Conservation (phyloP, 2,797 vertebrate species). For the Hydrophis major region DNA sequence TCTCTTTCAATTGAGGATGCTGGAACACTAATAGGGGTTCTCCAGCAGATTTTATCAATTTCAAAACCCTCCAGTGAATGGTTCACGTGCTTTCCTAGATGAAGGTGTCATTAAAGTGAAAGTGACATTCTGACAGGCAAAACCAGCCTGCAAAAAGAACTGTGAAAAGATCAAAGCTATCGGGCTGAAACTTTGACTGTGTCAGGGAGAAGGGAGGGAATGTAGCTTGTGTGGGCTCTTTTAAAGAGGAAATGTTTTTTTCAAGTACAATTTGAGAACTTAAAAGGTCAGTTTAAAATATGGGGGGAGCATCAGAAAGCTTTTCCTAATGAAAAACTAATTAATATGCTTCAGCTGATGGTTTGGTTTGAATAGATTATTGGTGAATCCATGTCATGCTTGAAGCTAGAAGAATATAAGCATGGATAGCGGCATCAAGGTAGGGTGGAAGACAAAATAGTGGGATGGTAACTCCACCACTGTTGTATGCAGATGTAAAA, state of each 20-base stretch:
- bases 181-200: slow-evolving; percentile 47
- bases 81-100: slow-evolving; percentile 55
- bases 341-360: slow-evolving; percentile 41
- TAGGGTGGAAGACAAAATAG: neutral
- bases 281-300: slow-evolving; percentile 60
- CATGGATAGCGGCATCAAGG: neutral
- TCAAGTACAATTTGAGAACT: slow-evolving; percentile 65
- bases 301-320: slow-evolving; percentile 51
- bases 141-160: slow-evolving; percentile 58
- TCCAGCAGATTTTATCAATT: slow-evolving; percentile 56
- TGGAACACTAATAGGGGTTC: slow-evolving; percentile 50
- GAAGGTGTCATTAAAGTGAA: slow-evolving; percentile 61
- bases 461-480: neutral
- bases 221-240: slow-evolving; percentile 35
- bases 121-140: slow-evolving; percentile 38
- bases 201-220: slow-evolving; percentile 8
- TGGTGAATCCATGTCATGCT: slow-evolving; percentile 43
- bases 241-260: slow-evolving; percentile 55
- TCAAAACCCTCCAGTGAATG: slow-evolving; percentile 60
- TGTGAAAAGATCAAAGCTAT: slow-evolving; percentile 66
- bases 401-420: slow-evolving; percentile 37
- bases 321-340: slow-evolving; percentile 48
- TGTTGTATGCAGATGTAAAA: neutral
- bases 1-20: slow-evolving; percentile 22
- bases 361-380: slow-evolving; percentile 42